Evolutionary conservation across 1,140 invertebrate genomes (phyloP).

Genomic region (Drosophila jambulina): DNA sequence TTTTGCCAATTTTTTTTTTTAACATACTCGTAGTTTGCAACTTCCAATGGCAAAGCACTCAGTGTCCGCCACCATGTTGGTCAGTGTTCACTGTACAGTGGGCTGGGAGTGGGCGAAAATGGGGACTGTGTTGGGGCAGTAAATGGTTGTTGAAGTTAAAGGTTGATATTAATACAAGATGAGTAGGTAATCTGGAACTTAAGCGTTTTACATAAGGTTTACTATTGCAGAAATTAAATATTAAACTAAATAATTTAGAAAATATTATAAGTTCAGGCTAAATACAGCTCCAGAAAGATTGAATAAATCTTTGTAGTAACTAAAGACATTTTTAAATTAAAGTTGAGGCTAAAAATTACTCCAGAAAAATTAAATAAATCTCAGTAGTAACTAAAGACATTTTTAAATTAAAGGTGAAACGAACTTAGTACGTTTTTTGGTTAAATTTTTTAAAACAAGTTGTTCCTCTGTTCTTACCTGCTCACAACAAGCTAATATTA

Average conservation of each 20-base stretch:
- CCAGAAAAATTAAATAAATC: no score
- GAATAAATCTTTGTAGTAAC: background rate
- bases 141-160: constrained; percentile 7
- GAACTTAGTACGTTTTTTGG: no score
- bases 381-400: no score
- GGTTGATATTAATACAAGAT: constrained; percentile 2
- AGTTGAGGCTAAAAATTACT: no score
- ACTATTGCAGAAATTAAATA: background rate
- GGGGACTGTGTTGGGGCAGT: background rate
- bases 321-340: background rate
- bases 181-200: background rate
- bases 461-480: background rate
- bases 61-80: constrained; percentile 22
- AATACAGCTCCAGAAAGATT: background rate
- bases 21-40: constrained; percentile 13
- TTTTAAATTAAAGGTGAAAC: no score
- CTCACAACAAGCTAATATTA: background rate
- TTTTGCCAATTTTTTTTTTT: constrained; percentile 20
- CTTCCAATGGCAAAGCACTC: constrained; percentile 44
- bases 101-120: constrained; percentile 20
- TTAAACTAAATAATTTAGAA: no score
- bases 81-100: constrained; percentile 46
- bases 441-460: no score
- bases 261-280: no score
- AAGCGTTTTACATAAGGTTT: no score